These are phyloP conservation scores for Nesogale talazaci DNA, from an alignment of 2,113 vertebrate species.

Conservation along the genomic window DNA sequence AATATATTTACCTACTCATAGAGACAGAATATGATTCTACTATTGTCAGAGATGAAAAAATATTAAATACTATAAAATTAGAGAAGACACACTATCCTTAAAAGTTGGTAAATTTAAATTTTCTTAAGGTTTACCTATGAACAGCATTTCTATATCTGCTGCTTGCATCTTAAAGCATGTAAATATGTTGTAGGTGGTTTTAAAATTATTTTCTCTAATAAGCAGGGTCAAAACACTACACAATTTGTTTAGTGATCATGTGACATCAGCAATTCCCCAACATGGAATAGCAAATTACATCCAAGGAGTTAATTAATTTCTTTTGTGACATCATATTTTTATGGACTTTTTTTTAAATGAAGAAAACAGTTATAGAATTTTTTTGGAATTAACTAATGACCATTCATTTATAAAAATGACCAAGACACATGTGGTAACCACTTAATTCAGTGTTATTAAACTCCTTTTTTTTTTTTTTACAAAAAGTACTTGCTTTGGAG, in stretches of 20 bases:
- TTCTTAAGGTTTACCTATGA: not conserved
- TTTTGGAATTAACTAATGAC: not conserved
- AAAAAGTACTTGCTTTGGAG: not conserved
- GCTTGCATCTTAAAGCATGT: not conserved
- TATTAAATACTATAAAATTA: not conserved
- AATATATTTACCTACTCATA: not conserved
- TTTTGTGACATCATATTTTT: not conserved
- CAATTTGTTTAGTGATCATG: not conserved
- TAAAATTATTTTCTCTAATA: not conserved
- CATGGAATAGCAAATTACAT: slow-evolving; percentile 17
- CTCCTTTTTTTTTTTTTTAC: too few relatives aligned
- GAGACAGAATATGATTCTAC: not conserved
- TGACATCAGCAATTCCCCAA: not conserved
- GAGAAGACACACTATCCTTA: not conserved
- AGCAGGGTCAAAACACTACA: not conserved
- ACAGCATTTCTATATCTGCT: not conserved
- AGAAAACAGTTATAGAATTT: not conserved
- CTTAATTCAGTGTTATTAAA: not conserved
- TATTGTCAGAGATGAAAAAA: not conserved
- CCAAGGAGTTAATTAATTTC: not conserved
- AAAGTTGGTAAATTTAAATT: not conserved
- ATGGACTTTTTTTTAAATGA: not conserved
- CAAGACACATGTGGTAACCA: not conserved
- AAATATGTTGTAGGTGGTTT: not conserved
- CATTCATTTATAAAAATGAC: not conserved